Evolutionary conservation across 2,797 vertebrate genomes (phyloP).

Genomic region (Apogon talboti): DNA sequence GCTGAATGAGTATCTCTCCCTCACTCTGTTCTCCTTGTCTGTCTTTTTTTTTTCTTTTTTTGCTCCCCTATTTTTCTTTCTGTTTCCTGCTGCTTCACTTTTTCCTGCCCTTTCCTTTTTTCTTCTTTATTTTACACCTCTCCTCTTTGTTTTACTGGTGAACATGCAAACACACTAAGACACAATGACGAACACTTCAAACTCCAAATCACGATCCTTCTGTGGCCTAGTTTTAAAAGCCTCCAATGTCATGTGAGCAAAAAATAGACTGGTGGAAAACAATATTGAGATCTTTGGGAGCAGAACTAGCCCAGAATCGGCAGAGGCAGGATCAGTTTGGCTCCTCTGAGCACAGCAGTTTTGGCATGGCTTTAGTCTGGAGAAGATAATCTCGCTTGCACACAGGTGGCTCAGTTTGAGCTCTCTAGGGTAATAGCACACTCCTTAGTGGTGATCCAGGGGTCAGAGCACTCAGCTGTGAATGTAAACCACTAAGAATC

Average conservation of each 20-base stretch:
- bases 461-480: constrained; percentile 29
- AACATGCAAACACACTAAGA: constrained; percentile 11
- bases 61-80: constrained; percentile 35
- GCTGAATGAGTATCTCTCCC: constrained; percentile 62
- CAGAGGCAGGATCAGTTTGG: constrained; percentile 45
- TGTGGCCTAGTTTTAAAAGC: constrained; percentile 73
- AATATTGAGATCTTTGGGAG: constrained; percentile 60
- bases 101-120: constrained; percentile 2
- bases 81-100: constrained; percentile 23
- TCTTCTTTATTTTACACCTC: constrained; percentile 13
- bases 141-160: constrained; percentile 19
- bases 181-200: constrained; percentile 71
- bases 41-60: constrained; percentile 27
- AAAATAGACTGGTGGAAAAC: constrained; percentile 67
- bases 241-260: constrained; percentile 69
- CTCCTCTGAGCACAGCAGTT: constrained; percentile 32
- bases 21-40: constrained; percentile 16
- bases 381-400: constrained; percentile 57
- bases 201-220: constrained; percentile 78
- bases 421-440: constrained; percentile 39
- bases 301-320: constrained; percentile 51
- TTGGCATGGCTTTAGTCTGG: constrained; percentile 57
- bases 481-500: constrained; percentile 12
- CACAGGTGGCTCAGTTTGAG: constrained; percentile 57
- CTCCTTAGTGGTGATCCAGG: constrained; percentile 36